phyloP scores from a whole-genome alignment of 2,888 invertebrate species.

The Melanostoma mellinum region DNA sequence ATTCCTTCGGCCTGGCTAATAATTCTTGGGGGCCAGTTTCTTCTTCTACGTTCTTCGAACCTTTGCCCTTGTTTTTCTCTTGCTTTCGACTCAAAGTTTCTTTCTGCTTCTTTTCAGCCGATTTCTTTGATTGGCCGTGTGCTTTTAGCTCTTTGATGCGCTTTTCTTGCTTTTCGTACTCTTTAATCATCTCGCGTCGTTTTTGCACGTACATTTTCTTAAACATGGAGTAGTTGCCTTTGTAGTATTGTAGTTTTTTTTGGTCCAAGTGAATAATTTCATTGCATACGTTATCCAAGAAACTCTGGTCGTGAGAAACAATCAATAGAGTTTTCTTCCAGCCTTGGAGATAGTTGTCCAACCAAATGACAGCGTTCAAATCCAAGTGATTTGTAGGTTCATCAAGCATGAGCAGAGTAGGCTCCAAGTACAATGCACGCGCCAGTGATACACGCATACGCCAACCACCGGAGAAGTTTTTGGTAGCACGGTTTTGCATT shows the following conservation, averaged over 20 bases:
- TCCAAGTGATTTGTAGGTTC: conserved; percentile 99
- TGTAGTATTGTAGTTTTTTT: conserved; percentile 97
- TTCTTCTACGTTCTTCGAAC: conserved; percentile 91
- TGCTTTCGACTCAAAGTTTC: conserved; percentile 95
- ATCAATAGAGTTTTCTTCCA: conserved; percentile 99
- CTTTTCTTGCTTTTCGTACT: conserved; percentile 99
- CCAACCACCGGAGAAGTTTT: conserved; percentile 97
- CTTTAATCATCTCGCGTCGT: conserved; percentile 96
- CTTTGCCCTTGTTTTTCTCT: conserved; percentile 93
- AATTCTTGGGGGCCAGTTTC: conserved; percentile 91
- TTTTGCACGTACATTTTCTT: conserved; percentile 99
- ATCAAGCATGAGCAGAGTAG: conserved; percentile 97
- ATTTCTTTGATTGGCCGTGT: conserved; percentile 97
- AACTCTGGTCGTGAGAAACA: conserved; percentile 99
- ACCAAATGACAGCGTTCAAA: conserved; percentile 99
- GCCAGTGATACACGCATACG: conserved; percentile 99
- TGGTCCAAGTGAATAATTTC: conserved; percentile 98
- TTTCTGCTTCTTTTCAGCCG: conserved; percentile 97
- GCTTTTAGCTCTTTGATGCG: conserved; percentile 96
- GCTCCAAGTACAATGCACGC: conserved; percentile 97
- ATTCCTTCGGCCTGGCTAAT: conserved; percentile 95
- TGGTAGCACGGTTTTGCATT: conserved; percentile 95
- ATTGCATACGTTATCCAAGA: conserved; percentile 99
- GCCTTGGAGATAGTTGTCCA: conserved; percentile 98
- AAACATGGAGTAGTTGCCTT: conserved; percentile 98